A percentile compares a stretch with the other conserved stretches of the same genome.
Evolutionary conservation across 2,888 invertebrate species (phyloP).

Genomic region (Ormyrus pomaceus): DNA sequence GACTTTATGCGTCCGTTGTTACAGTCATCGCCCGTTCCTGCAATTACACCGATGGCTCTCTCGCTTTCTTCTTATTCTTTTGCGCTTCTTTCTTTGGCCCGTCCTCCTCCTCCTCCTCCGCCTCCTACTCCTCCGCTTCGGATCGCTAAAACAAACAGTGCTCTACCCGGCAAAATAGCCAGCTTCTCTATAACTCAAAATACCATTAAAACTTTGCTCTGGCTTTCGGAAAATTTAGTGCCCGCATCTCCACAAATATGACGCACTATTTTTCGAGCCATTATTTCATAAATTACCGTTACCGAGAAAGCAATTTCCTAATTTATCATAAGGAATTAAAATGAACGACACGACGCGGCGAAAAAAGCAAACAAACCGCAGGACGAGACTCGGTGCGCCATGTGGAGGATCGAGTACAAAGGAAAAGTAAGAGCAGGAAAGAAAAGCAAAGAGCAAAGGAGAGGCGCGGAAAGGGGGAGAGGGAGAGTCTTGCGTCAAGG

Average conservation of each 20-base stretch:
- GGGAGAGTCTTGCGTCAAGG: conserved; percentile 62
- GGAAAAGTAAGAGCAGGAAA: conserved; percentile 39
- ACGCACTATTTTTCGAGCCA: conserved; percentile 7
- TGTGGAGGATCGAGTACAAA: conserved; percentile 45
- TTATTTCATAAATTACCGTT: not conserved
- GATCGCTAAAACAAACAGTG: conserved; percentile 46
- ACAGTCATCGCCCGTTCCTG: conserved; percentile 51
- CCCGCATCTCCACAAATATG: not conserved
- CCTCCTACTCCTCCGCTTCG: conserved; percentile 1
- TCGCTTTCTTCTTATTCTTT: conserved; percentile 1
- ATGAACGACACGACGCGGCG: conserved; percentile 40
- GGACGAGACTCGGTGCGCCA: conserved; percentile 15
- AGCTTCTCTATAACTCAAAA: conserved; percentile 45
- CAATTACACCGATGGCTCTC: conserved; percentile 52
- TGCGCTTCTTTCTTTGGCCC: not conserved
- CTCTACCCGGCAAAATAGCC: not conserved
- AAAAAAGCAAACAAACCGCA: conserved; percentile 43
- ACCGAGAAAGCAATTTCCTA: not conserved
- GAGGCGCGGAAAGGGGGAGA: conserved; percentile 2
- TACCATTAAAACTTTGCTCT: conserved; percentile 49
- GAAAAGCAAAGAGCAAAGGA: conserved; percentile 43
- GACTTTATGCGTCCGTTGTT: conserved; percentile 54
- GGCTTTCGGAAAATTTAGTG: conserved; percentile 41
- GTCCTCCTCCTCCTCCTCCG: not conserved
- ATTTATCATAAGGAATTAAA: conserved; percentile 39